Base-by-base conservation (phyloP, 2,888 invertebrate species). In the Drosophila merina region DNA sequence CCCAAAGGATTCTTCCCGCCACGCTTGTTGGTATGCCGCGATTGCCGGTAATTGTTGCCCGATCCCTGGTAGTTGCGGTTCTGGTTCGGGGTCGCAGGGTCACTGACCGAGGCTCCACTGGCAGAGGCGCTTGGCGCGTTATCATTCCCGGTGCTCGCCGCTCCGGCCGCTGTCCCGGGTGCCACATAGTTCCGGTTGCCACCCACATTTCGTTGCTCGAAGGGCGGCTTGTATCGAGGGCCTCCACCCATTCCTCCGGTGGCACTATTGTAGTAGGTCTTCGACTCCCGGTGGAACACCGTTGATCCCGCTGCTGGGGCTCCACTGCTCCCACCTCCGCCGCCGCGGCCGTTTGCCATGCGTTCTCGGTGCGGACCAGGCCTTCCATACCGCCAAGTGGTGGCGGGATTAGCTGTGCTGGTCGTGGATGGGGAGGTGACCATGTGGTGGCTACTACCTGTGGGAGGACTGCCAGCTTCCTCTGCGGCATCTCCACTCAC, bases 261-360 rank as follows among this genome's bases (percentile, higher is more conserved):
- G 8, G 58, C 60, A 4, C 86, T 84, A n/a, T 84, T 84, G 42
- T 88, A 88, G 54, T 57, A 85, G 0, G 73, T 71, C 51, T 88
- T 86, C 0, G 84, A 74, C 10, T 83, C 83, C 7, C 76, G 66
- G 25, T 75, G 69, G 33, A 51, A 66, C 0, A 60, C 20, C 36
- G 75, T 9, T 0, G 62, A 25, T 0, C 31, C 40, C 4, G 68
- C 47, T 0, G 59, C 36, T 40, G 45, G 2, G 12, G 31, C 20
- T n/a, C 81, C 72, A 6, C 79, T 59, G 6, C 51, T 20, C 28
- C 28, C 28, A 28, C 62, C 31, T 44, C 33, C 10, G 3, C 47
- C 59, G 12, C 31, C 50, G 6, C 59, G 60, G 0, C 57, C 68
- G 0, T 38, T 26, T 7, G 38, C 38, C 40, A 42, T 10, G 31